Evolutionary conservation across 2,113 vertebrate genomes (phyloP).

Genomic region (Tretioscincus oriximinensis): DNA sequence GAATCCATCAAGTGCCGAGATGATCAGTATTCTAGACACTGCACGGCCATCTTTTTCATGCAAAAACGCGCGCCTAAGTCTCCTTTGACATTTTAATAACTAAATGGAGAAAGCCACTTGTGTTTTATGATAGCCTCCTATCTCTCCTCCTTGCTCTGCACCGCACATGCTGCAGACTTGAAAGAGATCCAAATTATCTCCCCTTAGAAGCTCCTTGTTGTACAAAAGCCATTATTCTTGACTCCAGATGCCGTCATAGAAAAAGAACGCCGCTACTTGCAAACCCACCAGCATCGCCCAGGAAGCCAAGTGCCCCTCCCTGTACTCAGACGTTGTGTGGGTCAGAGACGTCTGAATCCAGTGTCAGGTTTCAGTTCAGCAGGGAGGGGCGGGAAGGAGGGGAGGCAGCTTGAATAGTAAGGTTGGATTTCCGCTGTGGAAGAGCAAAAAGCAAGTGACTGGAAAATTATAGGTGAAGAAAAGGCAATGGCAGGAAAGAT

Average conservation of each 20-base stretch:
- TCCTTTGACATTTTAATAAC: conserved; percentile 55
- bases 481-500: too few species aligned
- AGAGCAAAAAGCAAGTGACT: too few species aligned
- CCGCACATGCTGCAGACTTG: conserved; percentile 49
- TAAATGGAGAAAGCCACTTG: conserved; percentile 51
- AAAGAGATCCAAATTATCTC: conserved; percentile 60
- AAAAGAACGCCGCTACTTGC: conserved; percentile 46
- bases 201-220: conserved; percentile 39
- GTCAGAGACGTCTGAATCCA: conserved; percentile 41
- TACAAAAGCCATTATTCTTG: conserved; percentile 53
- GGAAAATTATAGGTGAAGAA: too few species aligned
- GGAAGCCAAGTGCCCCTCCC: conserved; percentile 36
- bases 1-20: background rate
- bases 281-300: conserved; percentile 27
- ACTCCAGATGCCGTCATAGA: conserved; percentile 60
- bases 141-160: background rate
- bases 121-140: conserved; percentile 29
- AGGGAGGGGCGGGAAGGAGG: conserved; percentile 10
- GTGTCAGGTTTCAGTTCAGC: conserved; percentile 39
- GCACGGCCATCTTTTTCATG: conserved; percentile 9
- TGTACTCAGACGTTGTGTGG: conserved; percentile 53
- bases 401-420: too few species aligned
- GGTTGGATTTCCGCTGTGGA: too few species aligned
- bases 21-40: conserved; percentile 35
- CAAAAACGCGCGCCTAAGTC: conserved; percentile 47